Conservation (phyloP, 2,113 vertebrate genomes). For the Willisornis vidua region DNA sequence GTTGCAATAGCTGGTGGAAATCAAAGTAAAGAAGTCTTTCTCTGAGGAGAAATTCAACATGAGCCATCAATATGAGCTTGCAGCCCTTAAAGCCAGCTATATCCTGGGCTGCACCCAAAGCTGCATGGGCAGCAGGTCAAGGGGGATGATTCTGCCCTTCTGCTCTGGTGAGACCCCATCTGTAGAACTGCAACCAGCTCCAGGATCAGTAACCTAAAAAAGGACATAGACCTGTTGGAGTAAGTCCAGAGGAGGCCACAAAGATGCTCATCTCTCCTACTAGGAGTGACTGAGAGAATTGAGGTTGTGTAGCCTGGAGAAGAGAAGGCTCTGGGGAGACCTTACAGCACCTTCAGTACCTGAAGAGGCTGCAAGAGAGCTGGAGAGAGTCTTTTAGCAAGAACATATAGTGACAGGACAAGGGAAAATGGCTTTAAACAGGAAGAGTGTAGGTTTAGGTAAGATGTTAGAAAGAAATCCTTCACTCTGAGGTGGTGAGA, state of each 20-base stretch:
- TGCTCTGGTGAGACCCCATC: no score
- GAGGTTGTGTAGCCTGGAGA: neutral
- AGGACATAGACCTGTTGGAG: no score
- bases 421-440: no score
- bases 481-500: neutral
- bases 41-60: neutral
- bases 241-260: neutral
- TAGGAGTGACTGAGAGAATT: neutral
- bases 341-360: neutral
- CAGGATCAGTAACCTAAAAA: neutral
- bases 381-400: neutral
- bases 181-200: neutral
- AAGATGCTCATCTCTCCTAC: neutral
- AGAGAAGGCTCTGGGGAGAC: neutral
- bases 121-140: neutral
- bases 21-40: neutral
- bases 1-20: neutral
- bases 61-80: accelerated
- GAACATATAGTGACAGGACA: neutral
- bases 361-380: neutral
- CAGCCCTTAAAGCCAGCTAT: accelerated
- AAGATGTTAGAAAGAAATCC: neutral
- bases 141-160: neutral
- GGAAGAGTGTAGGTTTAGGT: neutral
- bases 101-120: neutral